Base-by-base conservation (phyloP, 2,113 vertebrate genomes). In the Clarias batrachus region DNA sequence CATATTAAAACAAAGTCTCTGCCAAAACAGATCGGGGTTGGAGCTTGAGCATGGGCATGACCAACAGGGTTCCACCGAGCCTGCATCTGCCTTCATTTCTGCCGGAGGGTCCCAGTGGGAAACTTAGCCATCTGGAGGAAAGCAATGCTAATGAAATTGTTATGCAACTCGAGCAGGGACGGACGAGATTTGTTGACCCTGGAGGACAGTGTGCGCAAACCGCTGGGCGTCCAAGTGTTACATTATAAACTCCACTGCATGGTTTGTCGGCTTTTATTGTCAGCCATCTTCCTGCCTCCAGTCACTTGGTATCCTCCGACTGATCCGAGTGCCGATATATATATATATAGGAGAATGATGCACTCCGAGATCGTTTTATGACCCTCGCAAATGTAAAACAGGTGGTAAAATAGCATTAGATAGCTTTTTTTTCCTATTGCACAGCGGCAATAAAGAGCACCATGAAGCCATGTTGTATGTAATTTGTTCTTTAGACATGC, bases 81-180 rank as follows among this genome's bases (percentile, higher is more conserved):
- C 54, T 74, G 57, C 83, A 85, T 88, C 84, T 86, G 89, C 74
- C 86, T 88, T 76, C 33, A 70, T 71, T 88, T 82, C 54, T 76
- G 59, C 82, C 71, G 3, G 65, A 63, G n/a, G 85, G 85, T 84
- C 87, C 87, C 87, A 41, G 41, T 74, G 86, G 86, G 71, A 54
- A 60, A 41, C 59, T 85, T 73, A 80, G 76, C 87, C 89, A 88
- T 88, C 83, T 82, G 89, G 87, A 84, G 33, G 63, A 86, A 79
- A 86, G 33, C 59, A 81, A 27, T 48, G 48, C 84, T 87, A 87
- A 89, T 87, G 73, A 83, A 85, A 80, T 82, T 71, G 71, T 85
- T 83, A 74, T 83, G 80, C 84, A 79, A 83, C 62, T 48, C 19
- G 21, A 63, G 57, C 23, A 80, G 63, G 30, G 63, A 82, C 85